phyloP scores from a whole-genome alignment of 1,140 invertebrate species.

The Chironomus striatipennis region DNA sequence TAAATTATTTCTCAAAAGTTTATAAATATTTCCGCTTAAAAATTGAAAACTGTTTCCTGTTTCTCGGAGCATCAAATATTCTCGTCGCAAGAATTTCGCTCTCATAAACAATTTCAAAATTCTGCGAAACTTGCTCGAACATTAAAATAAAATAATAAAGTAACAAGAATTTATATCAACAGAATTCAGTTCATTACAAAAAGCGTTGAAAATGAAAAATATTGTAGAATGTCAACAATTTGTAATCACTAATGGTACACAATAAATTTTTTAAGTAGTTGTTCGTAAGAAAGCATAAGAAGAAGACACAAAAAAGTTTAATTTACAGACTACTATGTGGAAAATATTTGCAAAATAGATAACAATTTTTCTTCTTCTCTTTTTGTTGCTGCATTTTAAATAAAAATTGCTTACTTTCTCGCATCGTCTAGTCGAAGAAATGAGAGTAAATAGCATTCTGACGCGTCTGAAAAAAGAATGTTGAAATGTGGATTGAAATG shows the following conservation, averaged over 20 bases:
- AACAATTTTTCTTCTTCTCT: neutral
- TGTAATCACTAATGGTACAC: neutral
- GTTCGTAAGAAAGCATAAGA: neutral
- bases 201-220: neutral
- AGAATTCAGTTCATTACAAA: neutral
- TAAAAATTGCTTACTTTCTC: too few species aligned
- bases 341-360: conserved; percentile 9
- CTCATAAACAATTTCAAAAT: neutral
- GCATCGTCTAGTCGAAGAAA: too few species aligned
- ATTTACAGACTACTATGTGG: neutral
- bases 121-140: neutral
- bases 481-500: too few species aligned
- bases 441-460: too few species aligned
- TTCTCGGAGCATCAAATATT: too few species aligned
- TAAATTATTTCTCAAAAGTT: too few species aligned
- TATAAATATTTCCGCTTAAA: too few species aligned
- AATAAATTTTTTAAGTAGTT: conserved; percentile 2
- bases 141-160: conserved; percentile 39
- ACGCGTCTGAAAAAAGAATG: too few species aligned
- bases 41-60: too few species aligned
- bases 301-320: neutral
- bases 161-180: neutral
- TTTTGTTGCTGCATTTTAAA: neutral
- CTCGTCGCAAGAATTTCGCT: too few species aligned
- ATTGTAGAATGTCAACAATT: neutral